Evolutionary conservation across 2,888 invertebrate genomes (phyloP).

Genomic region (Euzetes globulus): DNA sequence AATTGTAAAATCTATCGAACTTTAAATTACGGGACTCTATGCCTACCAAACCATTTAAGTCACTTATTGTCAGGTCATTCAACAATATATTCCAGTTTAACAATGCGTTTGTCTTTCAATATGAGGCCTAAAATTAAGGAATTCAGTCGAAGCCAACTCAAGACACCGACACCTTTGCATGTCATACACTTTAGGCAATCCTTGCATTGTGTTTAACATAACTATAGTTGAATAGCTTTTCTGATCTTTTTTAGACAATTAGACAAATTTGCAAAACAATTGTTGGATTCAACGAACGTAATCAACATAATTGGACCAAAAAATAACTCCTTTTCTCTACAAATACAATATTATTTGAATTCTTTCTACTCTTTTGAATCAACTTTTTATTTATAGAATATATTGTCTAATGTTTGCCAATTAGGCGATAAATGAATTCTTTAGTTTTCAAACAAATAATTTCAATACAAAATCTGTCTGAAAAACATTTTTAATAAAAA

Average conservation of each 20-base stretch:
- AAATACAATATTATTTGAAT: neutral
- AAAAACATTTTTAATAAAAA: neutral
- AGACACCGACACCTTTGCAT: conserved; percentile 9
- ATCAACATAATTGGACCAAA: conserved; percentile 8
- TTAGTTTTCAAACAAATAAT: neutral
- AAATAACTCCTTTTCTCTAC: neutral
- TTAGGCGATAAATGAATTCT: conserved; percentile 1
- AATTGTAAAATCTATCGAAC: conserved; percentile 15
- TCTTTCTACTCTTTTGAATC: neutral
- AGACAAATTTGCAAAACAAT: neutral
- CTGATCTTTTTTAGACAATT: conserved; percentile 9
- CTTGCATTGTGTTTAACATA: neutral
- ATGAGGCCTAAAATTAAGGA: neutral
- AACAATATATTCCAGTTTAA: conserved; percentile 1
- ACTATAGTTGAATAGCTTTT: conserved; percentile 18
- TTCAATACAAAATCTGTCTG: neutral
- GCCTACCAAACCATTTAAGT: neutral
- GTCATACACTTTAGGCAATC: neutral
- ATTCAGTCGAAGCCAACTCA: neutral
- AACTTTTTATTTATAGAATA: neutral
- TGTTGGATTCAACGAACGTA: neutral
- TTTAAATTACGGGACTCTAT: conserved; percentile 3
- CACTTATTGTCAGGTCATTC: conserved; percentile 5
- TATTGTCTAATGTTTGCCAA: conserved; percentile 10
- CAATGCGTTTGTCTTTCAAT: neutral